Conservation (phyloP, 2,113 vertebrate species). For the Gallinago jamesoni region DNA sequence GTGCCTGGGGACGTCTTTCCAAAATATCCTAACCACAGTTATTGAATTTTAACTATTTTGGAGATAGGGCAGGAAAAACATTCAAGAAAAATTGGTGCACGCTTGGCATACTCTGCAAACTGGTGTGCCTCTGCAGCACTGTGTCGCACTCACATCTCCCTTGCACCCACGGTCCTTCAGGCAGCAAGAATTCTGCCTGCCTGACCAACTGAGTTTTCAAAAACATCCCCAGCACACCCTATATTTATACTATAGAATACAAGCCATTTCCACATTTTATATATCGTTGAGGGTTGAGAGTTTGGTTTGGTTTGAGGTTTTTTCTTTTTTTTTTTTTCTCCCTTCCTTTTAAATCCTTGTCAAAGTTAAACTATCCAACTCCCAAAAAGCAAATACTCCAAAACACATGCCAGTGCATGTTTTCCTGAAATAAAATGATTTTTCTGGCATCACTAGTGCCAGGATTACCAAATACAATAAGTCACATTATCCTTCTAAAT, state of each 20-base stretch:
- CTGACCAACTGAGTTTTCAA: neutral
- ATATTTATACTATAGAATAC: neutral
- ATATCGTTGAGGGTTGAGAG: neutral
- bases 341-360: neutral
- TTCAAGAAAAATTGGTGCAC: neutral
- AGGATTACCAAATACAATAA: neutral
- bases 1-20: neutral
- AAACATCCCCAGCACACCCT: neutral
- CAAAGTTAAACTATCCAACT: neutral
- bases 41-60: constrained; percentile 3
- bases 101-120: neutral
- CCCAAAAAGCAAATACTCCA: neutral
- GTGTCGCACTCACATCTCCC: fast-evolving
- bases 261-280: neutral
- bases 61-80: neutral
- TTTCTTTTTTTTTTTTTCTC: fast-evolving
- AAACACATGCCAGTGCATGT: neutral
- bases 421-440: neutral
- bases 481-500: neutral
- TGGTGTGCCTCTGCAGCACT: fast-evolving
- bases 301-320: neutral
- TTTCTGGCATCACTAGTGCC: neutral
- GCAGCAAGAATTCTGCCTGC: neutral
- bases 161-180: neutral
- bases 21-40: neutral